These are phyloP conservation scores for Sus cebifrons DNA, from an alignment of 2,797 vertebrate genomes.

Conservation along the genomic window DNA sequence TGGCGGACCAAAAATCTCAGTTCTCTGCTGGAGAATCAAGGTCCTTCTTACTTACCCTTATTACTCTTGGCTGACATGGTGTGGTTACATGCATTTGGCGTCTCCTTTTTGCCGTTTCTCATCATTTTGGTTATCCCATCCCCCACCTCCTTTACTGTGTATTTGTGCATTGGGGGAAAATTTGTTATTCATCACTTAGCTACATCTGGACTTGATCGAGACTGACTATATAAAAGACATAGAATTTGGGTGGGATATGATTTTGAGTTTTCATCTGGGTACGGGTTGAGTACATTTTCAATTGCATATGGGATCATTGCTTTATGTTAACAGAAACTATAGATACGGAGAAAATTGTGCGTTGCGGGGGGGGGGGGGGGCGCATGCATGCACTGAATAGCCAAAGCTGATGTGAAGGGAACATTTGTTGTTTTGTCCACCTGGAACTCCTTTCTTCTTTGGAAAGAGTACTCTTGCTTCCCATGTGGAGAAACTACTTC, in stretches of 20 bases:
- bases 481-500: not conserved
- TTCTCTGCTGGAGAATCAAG: not conserved
- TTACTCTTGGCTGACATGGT: not conserved
- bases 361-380: not conserved
- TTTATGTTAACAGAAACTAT: constrained; percentile 1
- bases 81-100: too few species aligned
- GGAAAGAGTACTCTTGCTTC: not conserved
- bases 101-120: not conserved
- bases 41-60: not conserved
- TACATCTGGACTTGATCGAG: not conserved
- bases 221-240: not conserved
- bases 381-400: not conserved
- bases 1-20: not conserved
- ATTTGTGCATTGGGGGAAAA: not conserved
- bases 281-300: not conserved
- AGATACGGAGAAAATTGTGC: not conserved
- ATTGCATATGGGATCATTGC: not conserved
- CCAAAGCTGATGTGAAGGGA: not conserved
- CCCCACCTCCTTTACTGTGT: not conserved
- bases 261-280: constrained; percentile 24
- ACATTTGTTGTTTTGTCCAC: constrained; percentile 11
- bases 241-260: not conserved
- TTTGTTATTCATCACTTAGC: constrained; percentile 12
- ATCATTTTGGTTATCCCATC: not conserved
- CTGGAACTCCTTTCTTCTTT: not conserved